Evolutionary conservation across 2,113 vertebrate species (phyloP).

Genomic region (Erpornis zantholeuca): DNA sequence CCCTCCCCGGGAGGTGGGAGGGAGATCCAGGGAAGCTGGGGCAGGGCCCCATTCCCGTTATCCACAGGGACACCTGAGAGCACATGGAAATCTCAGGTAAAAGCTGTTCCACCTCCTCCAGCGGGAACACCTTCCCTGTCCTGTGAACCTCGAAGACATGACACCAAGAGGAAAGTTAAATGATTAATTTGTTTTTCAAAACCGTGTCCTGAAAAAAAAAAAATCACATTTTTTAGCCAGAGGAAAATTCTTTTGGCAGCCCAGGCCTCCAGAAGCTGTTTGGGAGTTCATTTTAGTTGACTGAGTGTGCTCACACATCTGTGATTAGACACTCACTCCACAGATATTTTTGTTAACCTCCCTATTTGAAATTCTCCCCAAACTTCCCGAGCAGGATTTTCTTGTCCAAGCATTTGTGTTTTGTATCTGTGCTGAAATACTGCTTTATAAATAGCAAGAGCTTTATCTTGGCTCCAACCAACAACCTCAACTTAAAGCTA

Average conservation of each 20-base stretch:
- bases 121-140: background rate
- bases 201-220: background rate
- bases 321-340: background rate
- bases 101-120: background rate
- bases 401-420: slow-evolving; percentile 9
- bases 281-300: background rate
- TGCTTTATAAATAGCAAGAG: slow-evolving; percentile 53
- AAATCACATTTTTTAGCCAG: background rate
- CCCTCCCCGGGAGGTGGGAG: background rate
- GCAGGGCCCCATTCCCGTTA: rapidly evolving
- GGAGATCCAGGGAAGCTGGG: background rate
- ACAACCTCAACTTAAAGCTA: slow-evolving; percentile 62
- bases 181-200: background rate
- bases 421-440: background rate
- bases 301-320: background rate
- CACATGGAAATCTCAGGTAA: background rate
- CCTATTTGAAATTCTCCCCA: background rate
- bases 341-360: background rate
- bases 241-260: background rate
- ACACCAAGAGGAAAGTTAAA: background rate
- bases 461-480: slow-evolving; percentile 35
- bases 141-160: background rate
- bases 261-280: background rate
- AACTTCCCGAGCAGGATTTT: background rate
- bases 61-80: background rate